Percentiles rank a stretch among this genome's conserved stretches.
These are phyloP conservation scores for Norana najaformis DNA, from an alignment of 2,888 invertebrate genomes.

Conservation along the genomic window DNA sequence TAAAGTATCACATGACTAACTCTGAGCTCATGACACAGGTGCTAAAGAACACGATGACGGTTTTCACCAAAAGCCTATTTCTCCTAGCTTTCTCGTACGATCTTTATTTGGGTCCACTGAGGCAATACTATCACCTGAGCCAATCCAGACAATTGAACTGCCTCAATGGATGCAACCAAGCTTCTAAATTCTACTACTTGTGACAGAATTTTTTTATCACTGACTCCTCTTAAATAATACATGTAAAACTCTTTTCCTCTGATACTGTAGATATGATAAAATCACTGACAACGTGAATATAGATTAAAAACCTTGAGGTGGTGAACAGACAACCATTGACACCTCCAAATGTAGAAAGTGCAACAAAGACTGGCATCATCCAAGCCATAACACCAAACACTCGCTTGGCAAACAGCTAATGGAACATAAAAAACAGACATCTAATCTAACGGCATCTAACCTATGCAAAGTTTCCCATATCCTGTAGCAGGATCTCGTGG, in stretches of 20 bases:
- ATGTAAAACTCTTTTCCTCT: too few species aligned
- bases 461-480: not conserved
- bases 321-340: slow-evolving; percentile 95
- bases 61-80: too few species aligned
- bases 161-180: too few species aligned
- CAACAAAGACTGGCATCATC: slow-evolving; percentile 92
- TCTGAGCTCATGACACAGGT: too few species aligned
- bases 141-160: too few species aligned
- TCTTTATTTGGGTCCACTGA: too few species aligned
- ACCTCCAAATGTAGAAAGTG: slow-evolving; percentile 81
- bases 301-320: slow-evolving; percentile 76
- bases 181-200: not conserved
- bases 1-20: too few species aligned
- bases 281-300: not conserved
- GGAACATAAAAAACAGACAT: not conserved
- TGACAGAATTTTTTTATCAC: too few species aligned
- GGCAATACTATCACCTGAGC: too few species aligned
- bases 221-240: not conserved
- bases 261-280: not conserved
- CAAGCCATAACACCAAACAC: slow-evolving; percentile 89
- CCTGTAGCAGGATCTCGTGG: too few species aligned
- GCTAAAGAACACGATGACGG: too few species aligned
- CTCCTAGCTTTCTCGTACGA: too few species aligned
- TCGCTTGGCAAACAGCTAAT: slow-evolving; percentile 83
- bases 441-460: not conserved